Evolutionary conservation across 2,888 invertebrate genomes (phyloP).

Genomic region (Sycophila texana): DNA sequence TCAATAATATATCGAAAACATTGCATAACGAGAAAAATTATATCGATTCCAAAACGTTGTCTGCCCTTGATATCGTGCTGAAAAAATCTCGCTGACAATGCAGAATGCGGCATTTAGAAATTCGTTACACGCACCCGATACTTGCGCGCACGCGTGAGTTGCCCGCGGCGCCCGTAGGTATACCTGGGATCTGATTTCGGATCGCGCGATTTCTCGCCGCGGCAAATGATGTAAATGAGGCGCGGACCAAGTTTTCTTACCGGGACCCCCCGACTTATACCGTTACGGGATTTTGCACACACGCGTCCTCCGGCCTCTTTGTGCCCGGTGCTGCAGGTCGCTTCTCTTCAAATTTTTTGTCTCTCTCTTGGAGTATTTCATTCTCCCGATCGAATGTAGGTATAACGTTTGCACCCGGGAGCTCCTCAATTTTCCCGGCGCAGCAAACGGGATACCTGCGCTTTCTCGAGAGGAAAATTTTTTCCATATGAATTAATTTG

Average conservation of each 20-base stretch:
- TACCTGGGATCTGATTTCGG: conserved; percentile 39
- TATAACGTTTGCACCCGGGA: not conserved
- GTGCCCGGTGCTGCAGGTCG: conserved; percentile 23
- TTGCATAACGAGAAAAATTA: too few species aligned
- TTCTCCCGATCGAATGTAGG: not conserved
- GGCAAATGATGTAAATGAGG: conserved; percentile 53
- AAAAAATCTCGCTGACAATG: conserved; percentile 39
- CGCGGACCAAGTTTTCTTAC: conserved; percentile 23
- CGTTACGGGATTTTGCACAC: conserved; percentile 45
- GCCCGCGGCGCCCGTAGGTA: not conserved
- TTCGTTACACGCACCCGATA: conserved; percentile 1
- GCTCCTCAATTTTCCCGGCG: not conserved
- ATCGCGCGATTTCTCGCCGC: conserved; percentile 10
- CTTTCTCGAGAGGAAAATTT: conserved; percentile 7
- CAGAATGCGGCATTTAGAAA: conserved; percentile 8
- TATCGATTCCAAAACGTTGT: not conserved
- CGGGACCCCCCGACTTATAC: conserved; percentile 25
- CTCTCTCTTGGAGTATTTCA: not conserved
- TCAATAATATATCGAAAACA: too few species aligned
- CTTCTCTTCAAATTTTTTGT: not conserved
- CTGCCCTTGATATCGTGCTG: not conserved
- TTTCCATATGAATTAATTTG: not conserved
- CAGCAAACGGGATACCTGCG: not conserved
- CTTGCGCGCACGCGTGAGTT: not conserved
- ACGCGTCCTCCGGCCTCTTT: conserved; percentile 6